phyloP scores from a whole-genome alignment of 2,113 vertebrate genomes.

The Butastur rufipennis region DNA sequence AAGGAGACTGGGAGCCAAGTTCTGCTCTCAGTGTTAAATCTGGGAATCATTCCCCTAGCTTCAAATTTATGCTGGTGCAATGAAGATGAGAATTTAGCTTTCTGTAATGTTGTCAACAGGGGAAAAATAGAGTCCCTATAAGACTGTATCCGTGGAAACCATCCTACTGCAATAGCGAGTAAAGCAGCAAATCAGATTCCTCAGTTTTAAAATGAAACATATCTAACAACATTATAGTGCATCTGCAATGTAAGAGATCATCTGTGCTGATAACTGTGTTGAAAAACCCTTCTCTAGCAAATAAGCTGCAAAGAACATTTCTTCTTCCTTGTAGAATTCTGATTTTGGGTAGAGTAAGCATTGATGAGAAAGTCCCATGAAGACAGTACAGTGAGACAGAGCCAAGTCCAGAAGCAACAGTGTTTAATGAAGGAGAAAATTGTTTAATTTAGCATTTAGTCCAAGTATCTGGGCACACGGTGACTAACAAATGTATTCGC shows the following conservation, averaged over 20 bases:
- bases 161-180: background rate
- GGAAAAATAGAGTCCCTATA: constrained; percentile 19
- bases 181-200: constrained; percentile 48
- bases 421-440: constrained; percentile 64
- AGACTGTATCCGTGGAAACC: constrained; percentile 70
- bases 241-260: constrained; percentile 18
- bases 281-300: constrained; percentile 4
- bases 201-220: constrained; percentile 41
- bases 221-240: background rate
- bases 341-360: background rate
- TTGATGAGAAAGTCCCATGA: background rate
- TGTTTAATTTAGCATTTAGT: constrained; percentile 62
- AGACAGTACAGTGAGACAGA: background rate
- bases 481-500: background rate
- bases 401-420: constrained; percentile 42
- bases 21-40: background rate
- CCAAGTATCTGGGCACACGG: constrained; percentile 20
- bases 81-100: constrained; percentile 39
- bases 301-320: background rate
- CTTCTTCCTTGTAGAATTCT: background rate
- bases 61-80: constrained; percentile 34
- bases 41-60: background rate
- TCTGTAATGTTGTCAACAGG: constrained; percentile 19
- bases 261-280: background rate
- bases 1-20: background rate